Evolutionary conservation across 1,140 invertebrate genomes (phyloP).

Genomic region (Microplitis mediator): DNA sequence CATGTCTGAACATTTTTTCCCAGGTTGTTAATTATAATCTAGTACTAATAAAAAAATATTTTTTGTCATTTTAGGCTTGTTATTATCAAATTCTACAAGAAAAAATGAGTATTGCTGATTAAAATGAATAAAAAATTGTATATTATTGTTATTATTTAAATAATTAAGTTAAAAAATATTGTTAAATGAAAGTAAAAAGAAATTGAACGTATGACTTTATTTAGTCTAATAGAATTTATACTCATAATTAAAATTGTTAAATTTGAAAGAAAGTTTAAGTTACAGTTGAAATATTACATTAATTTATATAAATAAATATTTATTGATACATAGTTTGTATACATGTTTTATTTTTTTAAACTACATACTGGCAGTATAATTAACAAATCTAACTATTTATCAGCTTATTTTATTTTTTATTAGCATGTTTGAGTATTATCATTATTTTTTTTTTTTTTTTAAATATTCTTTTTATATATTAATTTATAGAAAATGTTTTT

Average conservation of each 20-base stretch:
- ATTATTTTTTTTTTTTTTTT: too few species aligned
- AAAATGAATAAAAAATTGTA: constrained; percentile 4
- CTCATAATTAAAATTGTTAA: not conserved
- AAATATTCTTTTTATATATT: too few species aligned
- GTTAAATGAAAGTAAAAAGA: not conserved
- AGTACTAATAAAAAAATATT: not conserved
- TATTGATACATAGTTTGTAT: constrained; percentile 53
- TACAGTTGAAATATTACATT: not conserved
- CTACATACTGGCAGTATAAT: constrained; percentile 14
- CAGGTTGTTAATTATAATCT: not conserved
- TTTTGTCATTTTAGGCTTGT: constrained; percentile 66
- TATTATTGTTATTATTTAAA: not conserved
- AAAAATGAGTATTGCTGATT: constrained; percentile 67
- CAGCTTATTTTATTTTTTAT: not conserved
- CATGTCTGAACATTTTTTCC: too few species aligned
- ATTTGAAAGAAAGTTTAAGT: not conserved
- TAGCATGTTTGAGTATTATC: not conserved
- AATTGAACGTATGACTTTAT: not conserved
- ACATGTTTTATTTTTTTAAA: constrained; percentile 34
- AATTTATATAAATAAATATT: constrained; percentile 52
- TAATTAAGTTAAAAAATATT: not conserved
- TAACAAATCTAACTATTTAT: constrained; percentile 8
- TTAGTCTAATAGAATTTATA: not conserved
- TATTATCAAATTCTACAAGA: constrained; percentile 77
- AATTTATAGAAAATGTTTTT: too few species aligned